Base-by-base conservation (phyloP, 2,888 invertebrate genomes). In the Drosophila aldrichi region DNA sequence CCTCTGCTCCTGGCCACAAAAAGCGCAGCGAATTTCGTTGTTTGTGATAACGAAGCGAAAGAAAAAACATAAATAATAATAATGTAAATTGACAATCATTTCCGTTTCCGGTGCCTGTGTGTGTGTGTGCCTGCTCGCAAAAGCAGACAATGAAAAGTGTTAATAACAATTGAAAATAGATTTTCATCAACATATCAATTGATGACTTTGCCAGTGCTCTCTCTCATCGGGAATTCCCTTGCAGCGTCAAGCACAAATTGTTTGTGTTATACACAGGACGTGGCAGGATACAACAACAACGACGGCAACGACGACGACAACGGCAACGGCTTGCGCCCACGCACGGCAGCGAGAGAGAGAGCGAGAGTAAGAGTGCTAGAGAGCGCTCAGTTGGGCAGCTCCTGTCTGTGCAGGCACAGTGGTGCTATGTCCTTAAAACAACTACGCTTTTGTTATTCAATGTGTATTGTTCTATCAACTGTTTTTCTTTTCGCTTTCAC, bases 201-300 rank as follows among this genome's bases (percentile, higher is more conserved):
- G 62, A 59, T 67, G 63, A 56, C 22, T 36, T 32, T 51, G 22
- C 43, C 54, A 22, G 51, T 57, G 20, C 76, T 16, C 67, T 63
- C 74, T 58, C 44, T 54, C 62, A 43, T 55, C 46, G 56, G 81
- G 80, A 67, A 83, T 82, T 83, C 86, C 84, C 79, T 63, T 57
- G 76, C 80, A 74, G 78, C 78, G 71, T 71, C 71, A 73, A 81
- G 68, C 71, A 65, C 74, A 79, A 84, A 73, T 78, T 84, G 76
- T 80, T 84, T 80, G 82, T 84, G 79, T 82, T 84, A 84, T 84
- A 84, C 84, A 84, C 83, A 84, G 83, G 75, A 79, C 81, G 57
- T 67, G 63, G 60, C 60, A 46, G 70, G 41, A 64, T 58, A 69
- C 51, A 41, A 63, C 54, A 36, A 58, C 69, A 43, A 52, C 57